Base-by-base conservation (phyloP, 2,797 vertebrate species). In the Syngnathus acus region DNA sequence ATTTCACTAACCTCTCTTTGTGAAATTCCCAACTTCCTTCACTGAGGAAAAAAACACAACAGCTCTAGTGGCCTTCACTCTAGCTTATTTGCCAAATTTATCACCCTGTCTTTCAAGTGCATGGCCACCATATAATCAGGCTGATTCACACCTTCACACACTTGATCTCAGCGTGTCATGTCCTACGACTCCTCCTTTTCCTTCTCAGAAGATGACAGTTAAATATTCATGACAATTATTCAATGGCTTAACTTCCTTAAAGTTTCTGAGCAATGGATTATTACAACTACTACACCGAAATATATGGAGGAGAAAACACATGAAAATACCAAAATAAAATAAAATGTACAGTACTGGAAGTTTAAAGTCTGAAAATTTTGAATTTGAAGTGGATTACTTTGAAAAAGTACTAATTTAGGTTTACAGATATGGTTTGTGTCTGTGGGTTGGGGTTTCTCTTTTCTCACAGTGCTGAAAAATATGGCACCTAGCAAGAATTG, bases 101-200 rank as follows among this genome's bases (percentile, higher is more conserved):
- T 85, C 89, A 78, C 88, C 88, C 78, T 78, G 72, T 87, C 90
- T 91, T 91, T 91, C 91, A 92, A 91, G 90, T 91, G 90, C 91
- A 92, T 91, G 88, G 83, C 86, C 73, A 82, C 86, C 85, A 81
- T 89, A 90, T 90, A 91, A 90, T 86, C 75, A 8, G 82, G 75
- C 70, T 1, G 80, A 82, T 83, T 91, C 89, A 86, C 91, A 89
- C 90, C 83, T 87, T 76, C 77, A 82, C 86, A 89, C 87, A 89
- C 85, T 88, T 89, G 87, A 90, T 91, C 88, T 86, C 84, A 80
- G 78, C 68, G 74, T 71, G 78, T 79, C 76, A 79, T 76, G 63
- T 86, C 80, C 83, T 71, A 63, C 72, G 39, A 65, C 77, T 82
- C 67, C 79, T 75, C 84, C 82, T 74, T 74, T 70, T 77, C 40